phyloP scores from a whole-genome alignment of 2,113 vertebrate species.

The Symphodus melops region DNA sequence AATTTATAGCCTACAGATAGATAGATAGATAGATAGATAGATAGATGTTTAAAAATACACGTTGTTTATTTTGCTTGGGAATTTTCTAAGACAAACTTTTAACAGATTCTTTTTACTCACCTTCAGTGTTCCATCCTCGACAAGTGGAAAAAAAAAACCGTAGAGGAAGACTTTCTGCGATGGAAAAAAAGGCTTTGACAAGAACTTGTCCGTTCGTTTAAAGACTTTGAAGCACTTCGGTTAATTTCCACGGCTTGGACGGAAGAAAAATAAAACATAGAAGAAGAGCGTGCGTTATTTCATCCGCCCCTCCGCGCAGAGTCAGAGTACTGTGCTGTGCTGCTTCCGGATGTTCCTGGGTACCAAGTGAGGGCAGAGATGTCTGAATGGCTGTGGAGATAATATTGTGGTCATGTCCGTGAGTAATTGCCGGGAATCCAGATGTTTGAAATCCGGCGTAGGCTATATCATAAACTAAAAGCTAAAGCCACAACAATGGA shows the following conservation, averaged over 20 bases:
- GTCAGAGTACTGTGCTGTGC: constrained; percentile 18
- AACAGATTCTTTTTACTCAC: constrained; percentile 54
- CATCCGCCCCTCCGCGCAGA: constrained; percentile 50
- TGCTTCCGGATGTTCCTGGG: constrained; percentile 71
- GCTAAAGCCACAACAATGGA: constrained; percentile 37
- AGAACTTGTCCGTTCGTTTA: constrained; percentile 12
- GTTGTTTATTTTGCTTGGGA: neutral
- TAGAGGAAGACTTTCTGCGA: constrained; percentile 8
- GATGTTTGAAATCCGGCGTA: neutral
- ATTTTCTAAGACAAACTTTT: constrained; percentile 1
- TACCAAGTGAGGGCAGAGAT: constrained; percentile 48
- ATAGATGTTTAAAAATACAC: neutral
- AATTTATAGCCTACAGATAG: too few relatives aligned
- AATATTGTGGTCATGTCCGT: constrained; percentile 20
- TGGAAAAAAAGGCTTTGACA: constrained; percentile 5
- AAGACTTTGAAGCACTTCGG: constrained; percentile 6
- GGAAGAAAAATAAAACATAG: neutral
- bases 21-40: constrained; percentile 30
- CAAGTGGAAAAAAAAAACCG: constrained; percentile 18
- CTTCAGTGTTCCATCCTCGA: constrained; percentile 63
- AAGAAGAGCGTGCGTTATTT: constrained; percentile 2
- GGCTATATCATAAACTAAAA: constrained; percentile 33
- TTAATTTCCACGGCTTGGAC: constrained; percentile 53
- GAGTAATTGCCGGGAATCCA: constrained; percentile 46
- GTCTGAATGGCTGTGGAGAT: constrained; percentile 7